A percentile compares a stretch with the other conserved stretches of the same genome.
Conservation (phyloP, 1,140 invertebrate species). For the Harlomillsia oculata region DNA sequence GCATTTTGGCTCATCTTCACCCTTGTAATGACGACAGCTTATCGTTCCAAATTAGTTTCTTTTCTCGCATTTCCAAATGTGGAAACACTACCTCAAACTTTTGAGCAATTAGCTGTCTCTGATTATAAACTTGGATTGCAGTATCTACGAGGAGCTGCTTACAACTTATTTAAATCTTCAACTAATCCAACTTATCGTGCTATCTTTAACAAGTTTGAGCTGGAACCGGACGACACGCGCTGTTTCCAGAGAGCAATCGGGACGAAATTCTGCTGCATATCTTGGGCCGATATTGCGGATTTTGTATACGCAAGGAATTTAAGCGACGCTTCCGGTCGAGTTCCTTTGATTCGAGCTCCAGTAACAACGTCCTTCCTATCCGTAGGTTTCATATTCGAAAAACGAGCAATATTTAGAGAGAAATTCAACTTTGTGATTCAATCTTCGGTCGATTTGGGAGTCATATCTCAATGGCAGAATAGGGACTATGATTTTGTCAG, state of each 20-base stretch:
- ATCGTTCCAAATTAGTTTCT: constrained; percentile 22
- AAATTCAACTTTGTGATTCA: constrained; percentile 13
- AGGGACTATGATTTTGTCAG: constrained; percentile 7
- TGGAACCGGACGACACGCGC: constrained; percentile 6
- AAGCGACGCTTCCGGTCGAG: constrained; percentile 10
- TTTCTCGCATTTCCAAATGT: constrained; percentile 19
- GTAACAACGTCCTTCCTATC: constrained; percentile 13
- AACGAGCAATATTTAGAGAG: constrained; percentile 4
- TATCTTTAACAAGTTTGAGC: constrained; percentile 14
- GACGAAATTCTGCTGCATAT: constrained; percentile 11
- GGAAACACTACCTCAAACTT: constrained; percentile 12
- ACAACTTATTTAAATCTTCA: constrained; percentile 9
- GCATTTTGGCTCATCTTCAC: constrained; percentile 11
- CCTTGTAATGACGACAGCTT: constrained; percentile 19
- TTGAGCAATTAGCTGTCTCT: constrained; percentile 24
- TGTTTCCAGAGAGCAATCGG: constrained; percentile 17
- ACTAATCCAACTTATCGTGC: constrained; percentile 18
- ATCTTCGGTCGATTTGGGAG: constrained; percentile 10
- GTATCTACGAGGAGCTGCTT: constrained; percentile 15
- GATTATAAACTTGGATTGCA: constrained; percentile 4
- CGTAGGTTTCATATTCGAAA: constrained; percentile 8
- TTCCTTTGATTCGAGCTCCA: constrained; percentile 7
- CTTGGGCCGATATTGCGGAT: constrained; percentile 17
- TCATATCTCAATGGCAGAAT: constrained; percentile 4
- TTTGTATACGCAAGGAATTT: constrained; percentile 16